phyloP scores from a whole-genome alignment of 2,888 invertebrate genomes.

The Serrognathus titanus region DNA sequence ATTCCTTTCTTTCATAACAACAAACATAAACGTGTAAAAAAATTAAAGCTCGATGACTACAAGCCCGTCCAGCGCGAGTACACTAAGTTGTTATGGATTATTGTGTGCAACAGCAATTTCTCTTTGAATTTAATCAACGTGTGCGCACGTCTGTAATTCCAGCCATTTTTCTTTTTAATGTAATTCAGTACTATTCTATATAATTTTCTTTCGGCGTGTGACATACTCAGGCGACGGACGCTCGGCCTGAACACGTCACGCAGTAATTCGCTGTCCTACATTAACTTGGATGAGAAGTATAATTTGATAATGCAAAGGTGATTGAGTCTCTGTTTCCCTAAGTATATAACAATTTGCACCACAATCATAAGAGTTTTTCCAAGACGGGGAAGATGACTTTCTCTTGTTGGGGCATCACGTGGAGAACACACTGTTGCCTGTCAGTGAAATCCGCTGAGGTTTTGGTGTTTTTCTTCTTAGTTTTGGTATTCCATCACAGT shows the following conservation, averaged over 20 bases:
- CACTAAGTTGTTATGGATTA: too few species aligned
- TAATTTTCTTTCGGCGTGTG: constrained; percentile 8
- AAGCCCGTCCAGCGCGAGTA: too few species aligned
- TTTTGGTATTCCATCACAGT: constrained; percentile 62
- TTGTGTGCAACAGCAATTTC: too few species aligned
- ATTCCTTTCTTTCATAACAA: too few species aligned
- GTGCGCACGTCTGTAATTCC: constrained; percentile 7
- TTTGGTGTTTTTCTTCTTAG: constrained; percentile 30
- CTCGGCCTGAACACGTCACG: background rate
- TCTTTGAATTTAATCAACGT: background rate
- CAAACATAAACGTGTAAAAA: too few species aligned
- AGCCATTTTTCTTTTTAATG: constrained; percentile 12
- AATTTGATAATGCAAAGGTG: background rate
- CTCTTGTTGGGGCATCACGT: background rate
- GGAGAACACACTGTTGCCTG: background rate
- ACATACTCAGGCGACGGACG: background rate
- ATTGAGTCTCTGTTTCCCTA: background rate
- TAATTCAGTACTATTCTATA: constrained; percentile 10
- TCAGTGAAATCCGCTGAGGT: background rate
- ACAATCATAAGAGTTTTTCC: constrained; percentile 46
- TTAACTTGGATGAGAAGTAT: constrained; percentile 13
- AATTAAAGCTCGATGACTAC: too few species aligned
- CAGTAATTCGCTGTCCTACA: constrained; percentile 23
- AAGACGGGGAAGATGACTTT: constrained; percentile 18
- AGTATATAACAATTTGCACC: constrained; percentile 44